A percentile compares a stretch with the other conserved stretches of the same genome.
Evolutionary conservation across 2,797 vertebrate genomes (phyloP).

Genomic region (Hemibagrus guttatus): DNA sequence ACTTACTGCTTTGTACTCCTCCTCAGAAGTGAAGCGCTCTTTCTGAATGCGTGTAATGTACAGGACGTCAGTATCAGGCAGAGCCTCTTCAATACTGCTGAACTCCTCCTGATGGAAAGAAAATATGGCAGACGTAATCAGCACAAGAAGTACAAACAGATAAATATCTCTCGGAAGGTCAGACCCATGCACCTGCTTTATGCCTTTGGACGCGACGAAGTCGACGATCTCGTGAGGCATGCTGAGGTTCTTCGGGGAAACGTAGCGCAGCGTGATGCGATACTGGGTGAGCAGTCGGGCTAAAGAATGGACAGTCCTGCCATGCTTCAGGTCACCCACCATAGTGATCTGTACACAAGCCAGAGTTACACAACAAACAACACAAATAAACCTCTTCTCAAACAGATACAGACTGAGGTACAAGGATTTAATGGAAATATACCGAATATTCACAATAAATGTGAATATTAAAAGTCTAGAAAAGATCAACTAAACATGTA

Average conservation of each 20-base stretch:
- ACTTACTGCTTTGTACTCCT: constrained; percentile 85
- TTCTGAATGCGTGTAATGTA: constrained; percentile 98
- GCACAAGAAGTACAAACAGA: background rate
- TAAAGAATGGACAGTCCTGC: constrained; percentile 93
- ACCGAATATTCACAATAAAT: too few relatives aligned
- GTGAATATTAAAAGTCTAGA: too few relatives aligned
- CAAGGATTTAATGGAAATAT: too few relatives aligned
- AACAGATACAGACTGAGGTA: background rate
- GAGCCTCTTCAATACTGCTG: constrained; percentile 89
- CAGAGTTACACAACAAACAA: background rate
- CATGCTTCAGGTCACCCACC: constrained; percentile 97
- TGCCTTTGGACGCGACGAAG: constrained; percentile 90
- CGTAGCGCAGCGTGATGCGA: constrained; percentile 90
- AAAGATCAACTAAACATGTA: too few relatives aligned
- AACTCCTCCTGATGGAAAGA: constrained; percentile 85
- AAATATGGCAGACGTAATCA: background rate
- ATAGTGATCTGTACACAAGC: constrained; percentile 85
- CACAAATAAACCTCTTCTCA: background rate
- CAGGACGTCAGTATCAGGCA: constrained; percentile 93
- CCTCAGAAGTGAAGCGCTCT: constrained; percentile 84
- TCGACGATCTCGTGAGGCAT: constrained; percentile 87
- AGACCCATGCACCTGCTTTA: constrained; percentile 83
- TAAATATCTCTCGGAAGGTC: too few relatives aligned
- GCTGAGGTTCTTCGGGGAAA: constrained; percentile 86
- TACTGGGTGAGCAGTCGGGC: constrained; percentile 94